phyloP scores from a whole-genome alignment of 2,113 vertebrate genomes.

The Lucifuga dentata region DNA sequence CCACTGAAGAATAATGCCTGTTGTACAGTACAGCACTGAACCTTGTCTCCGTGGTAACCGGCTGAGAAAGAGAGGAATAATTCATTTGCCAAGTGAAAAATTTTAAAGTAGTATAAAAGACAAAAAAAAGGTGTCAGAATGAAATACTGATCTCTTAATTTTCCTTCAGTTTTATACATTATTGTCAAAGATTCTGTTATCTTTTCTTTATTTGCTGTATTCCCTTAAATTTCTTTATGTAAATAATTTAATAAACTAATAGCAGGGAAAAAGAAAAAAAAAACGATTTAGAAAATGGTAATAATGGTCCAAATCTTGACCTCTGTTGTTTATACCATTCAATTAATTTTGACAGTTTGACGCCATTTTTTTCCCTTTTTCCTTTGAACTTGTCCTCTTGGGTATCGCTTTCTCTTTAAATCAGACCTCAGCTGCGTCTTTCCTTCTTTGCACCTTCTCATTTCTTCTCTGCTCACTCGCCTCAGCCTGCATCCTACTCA shows the following conservation, averaged over 20 bases:
- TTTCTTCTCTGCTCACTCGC: not conserved
- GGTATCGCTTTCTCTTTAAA: slow-evolving; percentile 6
- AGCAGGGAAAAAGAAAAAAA: not conserved
- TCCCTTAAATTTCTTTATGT: too few species aligned
- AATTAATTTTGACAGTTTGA: not conserved
- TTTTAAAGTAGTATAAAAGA: slow-evolving; percentile 12
- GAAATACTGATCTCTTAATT: too few species aligned
- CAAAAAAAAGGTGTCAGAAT: slow-evolving; percentile 27
- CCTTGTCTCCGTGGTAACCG: slow-evolving; percentile 97
- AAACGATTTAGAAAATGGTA: not conserved
- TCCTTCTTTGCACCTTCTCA: too few species aligned
- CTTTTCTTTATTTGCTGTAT: too few species aligned
- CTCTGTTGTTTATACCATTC: slow-evolving; percentile 5
- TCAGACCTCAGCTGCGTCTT: not conserved
- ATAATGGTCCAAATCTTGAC: not conserved
- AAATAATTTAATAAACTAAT: too few species aligned
- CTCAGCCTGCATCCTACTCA: not conserved
- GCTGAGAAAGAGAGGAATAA: slow-evolving; percentile 73
- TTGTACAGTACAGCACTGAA: slow-evolving; percentile 96
- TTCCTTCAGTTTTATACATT: too few species aligned
- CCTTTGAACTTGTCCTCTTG: slow-evolving; percentile 3
- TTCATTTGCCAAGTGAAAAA: too few species aligned
- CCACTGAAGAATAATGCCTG: slow-evolving; percentile 98
- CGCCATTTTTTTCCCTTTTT: not conserved
- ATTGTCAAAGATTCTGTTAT: too few species aligned